These are phyloP conservation scores for Lithophane ornitopus DNA, from an alignment of 2,888 invertebrate genomes.

Conservation along the genomic window DNA sequence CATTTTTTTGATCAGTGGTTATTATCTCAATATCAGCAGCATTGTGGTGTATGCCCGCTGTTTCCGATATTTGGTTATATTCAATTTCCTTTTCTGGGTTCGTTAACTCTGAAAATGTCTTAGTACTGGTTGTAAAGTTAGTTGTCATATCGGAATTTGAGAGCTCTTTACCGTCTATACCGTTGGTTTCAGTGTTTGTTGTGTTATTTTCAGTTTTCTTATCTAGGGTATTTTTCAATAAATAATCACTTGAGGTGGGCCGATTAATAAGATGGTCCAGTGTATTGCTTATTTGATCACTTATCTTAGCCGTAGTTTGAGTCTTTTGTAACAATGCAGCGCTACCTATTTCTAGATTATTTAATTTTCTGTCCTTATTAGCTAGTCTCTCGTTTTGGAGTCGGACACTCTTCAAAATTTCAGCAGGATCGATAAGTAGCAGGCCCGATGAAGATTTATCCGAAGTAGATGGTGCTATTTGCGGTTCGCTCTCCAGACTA, in stretches of 20 bases:
- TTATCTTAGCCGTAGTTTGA: constrained; percentile 66
- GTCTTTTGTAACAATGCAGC: constrained; percentile 69
- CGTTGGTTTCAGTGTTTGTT: background rate
- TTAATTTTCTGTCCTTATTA: constrained; percentile 74
- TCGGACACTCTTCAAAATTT: constrained; percentile 74
- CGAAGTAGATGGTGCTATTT: constrained; percentile 13
- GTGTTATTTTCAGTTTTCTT: constrained; percentile 23
- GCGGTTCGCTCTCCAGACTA: background rate
- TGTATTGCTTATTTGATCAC: constrained; percentile 70
- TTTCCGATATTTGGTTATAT: background rate
- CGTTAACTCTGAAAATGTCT: constrained; percentile 15
- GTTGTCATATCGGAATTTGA: background rate
- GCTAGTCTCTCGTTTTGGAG: constrained; percentile 72
- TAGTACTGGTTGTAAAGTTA: background rate
- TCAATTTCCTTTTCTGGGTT: background rate
- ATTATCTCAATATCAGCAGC: background rate
- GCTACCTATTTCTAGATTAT: constrained; percentile 72
- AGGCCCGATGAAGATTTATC: constrained; percentile 38
- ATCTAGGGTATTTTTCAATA: background rate
- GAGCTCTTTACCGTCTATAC: background rate
- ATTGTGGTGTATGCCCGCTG: background rate
- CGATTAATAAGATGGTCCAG: constrained; percentile 72
- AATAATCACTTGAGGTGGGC: constrained; percentile 64
- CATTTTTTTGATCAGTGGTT: constrained; percentile 34
- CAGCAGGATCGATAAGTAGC: constrained; percentile 68